Conservation (phyloP, 2,888 invertebrate species). For the Drosophila sordidula region DNA sequence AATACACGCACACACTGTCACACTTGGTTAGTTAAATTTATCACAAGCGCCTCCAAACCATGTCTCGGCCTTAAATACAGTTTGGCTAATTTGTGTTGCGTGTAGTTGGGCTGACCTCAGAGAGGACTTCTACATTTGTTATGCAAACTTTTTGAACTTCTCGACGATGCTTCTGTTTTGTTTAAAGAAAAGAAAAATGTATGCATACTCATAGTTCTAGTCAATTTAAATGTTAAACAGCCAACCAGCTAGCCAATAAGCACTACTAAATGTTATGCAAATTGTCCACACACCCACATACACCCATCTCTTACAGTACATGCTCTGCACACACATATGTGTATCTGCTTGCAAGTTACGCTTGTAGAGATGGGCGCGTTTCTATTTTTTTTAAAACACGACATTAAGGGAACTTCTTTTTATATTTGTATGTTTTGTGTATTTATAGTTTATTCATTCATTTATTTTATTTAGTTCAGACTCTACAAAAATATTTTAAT, state of each 20-base stretch:
- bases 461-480: no score
- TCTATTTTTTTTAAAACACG: not conserved
- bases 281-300: constrained; percentile 27
- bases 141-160: constrained; percentile 19
- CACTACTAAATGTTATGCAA: constrained; percentile 61
- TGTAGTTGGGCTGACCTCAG: constrained; percentile 27
- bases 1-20: not conserved
- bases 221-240: constrained; percentile 66
- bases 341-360: constrained; percentile 14
- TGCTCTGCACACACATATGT: constrained; percentile 11
- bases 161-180: constrained; percentile 15
- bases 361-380: not conserved
- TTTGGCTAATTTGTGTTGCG: constrained; percentile 24
- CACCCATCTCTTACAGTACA: constrained; percentile 7
- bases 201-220: constrained; percentile 16
- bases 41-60: not conserved
- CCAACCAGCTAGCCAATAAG: constrained; percentile 43
- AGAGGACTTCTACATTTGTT: constrained; percentile 15
- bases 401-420: no score
- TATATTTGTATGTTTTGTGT: no score
- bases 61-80: constrained; percentile 16
- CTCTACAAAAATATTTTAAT: no score
- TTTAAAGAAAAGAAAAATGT: constrained; percentile 1
- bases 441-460: no score
- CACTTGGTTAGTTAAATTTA: not conserved